Base-by-base conservation (phyloP, 2,113 vertebrate genomes). In the Ardeotis arabs region DNA sequence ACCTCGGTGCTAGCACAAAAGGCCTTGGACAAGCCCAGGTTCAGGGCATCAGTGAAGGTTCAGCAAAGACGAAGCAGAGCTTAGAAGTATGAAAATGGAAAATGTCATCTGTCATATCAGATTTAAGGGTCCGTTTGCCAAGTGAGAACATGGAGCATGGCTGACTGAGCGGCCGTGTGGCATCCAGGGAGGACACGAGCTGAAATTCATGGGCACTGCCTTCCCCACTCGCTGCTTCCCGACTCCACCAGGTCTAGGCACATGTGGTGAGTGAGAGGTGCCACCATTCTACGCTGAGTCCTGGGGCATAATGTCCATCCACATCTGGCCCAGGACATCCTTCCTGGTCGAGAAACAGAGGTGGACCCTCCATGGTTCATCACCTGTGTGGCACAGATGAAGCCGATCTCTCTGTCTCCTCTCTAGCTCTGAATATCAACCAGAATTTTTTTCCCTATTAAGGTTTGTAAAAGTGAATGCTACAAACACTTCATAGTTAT, bases 71-170 rank as follows among this genome's bases (percentile, higher is more conserved):
- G 0, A 79, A 89, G 52, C 49, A 58, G 79, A 84, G 52, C 39
- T 92, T 84, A 33, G 18, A 84, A 87, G 39, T 86, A 91, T 37
- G 82, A 62, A 87, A 93, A 95, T 62, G 68, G 69, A 78, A 96
- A 96, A 95, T 92, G 88, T 89, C 94, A 93, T 64, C 92, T 95
- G 96, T 95, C 90, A 45, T 58, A 76, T 94, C 18, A 20, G 76
- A 96, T 97, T 95, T 97, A 66, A 94, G 62, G 79, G 86, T 82
- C 52, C 53, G 12, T 77, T 96, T 87, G 73, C 83, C 58, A 73
- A 49, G 35, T 29, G 56, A 94, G 66, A 78, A 21, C 60, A 50
- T 0, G 2, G 35, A 79, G 41, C 49, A 69, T 0, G 2, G 76
- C 62, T 95, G 89, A 84, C 69, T 69, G 88, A 90, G 76, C 2